These are phyloP conservation scores for Horisme vitalbata DNA, from an alignment of 2,888 invertebrate species.

Conservation along the genomic window DNA sequence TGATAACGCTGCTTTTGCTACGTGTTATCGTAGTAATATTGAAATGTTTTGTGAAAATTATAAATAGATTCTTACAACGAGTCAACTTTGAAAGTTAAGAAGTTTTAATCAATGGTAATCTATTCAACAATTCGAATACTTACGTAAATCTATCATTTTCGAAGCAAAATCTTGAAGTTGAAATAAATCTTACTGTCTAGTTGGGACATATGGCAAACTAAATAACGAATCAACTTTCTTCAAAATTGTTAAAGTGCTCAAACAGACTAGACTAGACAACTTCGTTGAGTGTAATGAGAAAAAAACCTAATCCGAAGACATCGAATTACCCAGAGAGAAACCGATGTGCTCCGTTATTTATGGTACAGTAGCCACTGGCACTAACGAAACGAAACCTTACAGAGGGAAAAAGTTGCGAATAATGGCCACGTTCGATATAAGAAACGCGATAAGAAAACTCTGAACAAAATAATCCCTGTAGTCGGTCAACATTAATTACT, in stretches of 20 bases:
- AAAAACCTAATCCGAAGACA: conserved; percentile 38
- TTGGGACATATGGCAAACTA: not conserved
- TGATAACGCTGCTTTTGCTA: not conserved
- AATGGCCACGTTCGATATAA: conserved; percentile 50
- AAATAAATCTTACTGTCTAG: no score
- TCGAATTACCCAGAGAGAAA: conserved; percentile 40
- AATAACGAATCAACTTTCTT: not conserved
- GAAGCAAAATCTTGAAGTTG: no score
- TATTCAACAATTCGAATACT: no score
- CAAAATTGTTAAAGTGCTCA: conserved; percentile 8
- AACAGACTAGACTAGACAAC: conserved; percentile 21
- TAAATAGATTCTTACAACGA: no score
- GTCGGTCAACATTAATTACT: conserved; percentile 70
- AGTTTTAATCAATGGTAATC: no score
- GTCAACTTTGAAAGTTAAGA: no score
- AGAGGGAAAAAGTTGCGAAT: conserved; percentile 46
- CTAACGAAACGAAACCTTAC: conserved; percentile 41
- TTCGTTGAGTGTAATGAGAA: conserved; percentile 34
- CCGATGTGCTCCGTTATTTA: conserved; percentile 48
- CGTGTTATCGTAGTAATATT: no score
- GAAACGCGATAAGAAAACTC: conserved; percentile 56
- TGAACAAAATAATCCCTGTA: conserved; percentile 45
- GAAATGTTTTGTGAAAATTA: no score
- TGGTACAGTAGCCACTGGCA: conserved; percentile 38
- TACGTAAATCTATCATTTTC: no score